phyloP scores from a whole-genome alignment of 2,888 invertebrate species.

The Rhingia campestris region DNA sequence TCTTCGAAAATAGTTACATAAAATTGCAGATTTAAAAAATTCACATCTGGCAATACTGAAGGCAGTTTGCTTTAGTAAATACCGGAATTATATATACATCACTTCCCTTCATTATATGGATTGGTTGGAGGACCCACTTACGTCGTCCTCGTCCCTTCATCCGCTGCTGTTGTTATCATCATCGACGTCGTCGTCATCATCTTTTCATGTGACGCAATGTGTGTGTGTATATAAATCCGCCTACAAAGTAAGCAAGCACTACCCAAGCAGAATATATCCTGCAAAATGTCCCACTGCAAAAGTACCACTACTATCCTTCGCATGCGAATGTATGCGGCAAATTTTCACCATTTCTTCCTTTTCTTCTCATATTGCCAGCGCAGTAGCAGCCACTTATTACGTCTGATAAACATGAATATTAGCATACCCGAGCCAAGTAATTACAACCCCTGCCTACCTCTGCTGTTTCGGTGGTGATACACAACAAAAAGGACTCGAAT shows the following conservation, averaged over 20 bases:
- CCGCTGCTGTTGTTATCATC: not conserved
- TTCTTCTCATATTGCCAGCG: slow-evolving; percentile 23
- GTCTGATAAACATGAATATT: slow-evolving; percentile 74
- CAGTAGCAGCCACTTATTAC: slow-evolving; percentile 71
- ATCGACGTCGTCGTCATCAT: slow-evolving; percentile 11
- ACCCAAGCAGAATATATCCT: slow-evolving; percentile 33
- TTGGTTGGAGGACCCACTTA: slow-evolving; percentile 67
- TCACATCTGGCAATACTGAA: slow-evolving; percentile 45
- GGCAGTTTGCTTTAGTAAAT: slow-evolving; percentile 48
- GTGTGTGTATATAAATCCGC: slow-evolving; percentile 43
- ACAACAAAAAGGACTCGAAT: slow-evolving; percentile 63
- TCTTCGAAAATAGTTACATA: too few relatives aligned
- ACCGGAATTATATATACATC: slow-evolving; percentile 54
- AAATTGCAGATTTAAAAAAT: not conserved
- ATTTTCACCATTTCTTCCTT: slow-evolving; percentile 48
- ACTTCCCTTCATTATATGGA: slow-evolving; percentile 67
- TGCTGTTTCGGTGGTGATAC: slow-evolving; percentile 42
- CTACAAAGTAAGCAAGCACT: slow-evolving; percentile 48
- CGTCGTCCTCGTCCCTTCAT: slow-evolving; percentile 22
- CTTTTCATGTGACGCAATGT: slow-evolving; percentile 40
- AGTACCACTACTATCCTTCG: slow-evolving; percentile 27
- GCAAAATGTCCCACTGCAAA: slow-evolving; percentile 34
- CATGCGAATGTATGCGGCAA: slow-evolving; percentile 27
- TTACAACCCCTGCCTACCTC: slow-evolving; percentile 47
- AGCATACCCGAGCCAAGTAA: slow-evolving; percentile 74